Percentiles rank a stretch among this genome's conserved stretches.
Evolutionary conservation across 2,113 vertebrate species (phyloP).

Genomic region (zebrafish (Danio rerio)): DNA sequence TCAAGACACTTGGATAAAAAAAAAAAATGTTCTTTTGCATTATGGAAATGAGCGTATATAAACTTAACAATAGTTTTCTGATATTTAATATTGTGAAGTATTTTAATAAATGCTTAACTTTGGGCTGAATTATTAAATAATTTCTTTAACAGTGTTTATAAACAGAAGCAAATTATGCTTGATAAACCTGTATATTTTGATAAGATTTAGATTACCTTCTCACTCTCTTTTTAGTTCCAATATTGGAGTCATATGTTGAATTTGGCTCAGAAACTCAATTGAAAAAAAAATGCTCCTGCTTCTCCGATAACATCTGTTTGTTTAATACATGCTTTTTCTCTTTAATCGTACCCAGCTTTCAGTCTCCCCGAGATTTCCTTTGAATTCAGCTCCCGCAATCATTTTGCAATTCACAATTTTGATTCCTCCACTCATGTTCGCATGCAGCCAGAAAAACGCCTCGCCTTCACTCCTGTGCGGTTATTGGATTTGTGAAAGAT

Average conservation of each 20-base stretch:
- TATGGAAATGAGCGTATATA: neutral
- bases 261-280: slow-evolving; percentile 8
- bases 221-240: slow-evolving; percentile 18
- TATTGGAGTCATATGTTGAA: slow-evolving; percentile 33
- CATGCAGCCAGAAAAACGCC: slow-evolving; percentile 37
- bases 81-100: neutral
- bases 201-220: slow-evolving; percentile 43
- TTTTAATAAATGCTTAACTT: neutral
- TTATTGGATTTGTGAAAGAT: slow-evolving; percentile 57
- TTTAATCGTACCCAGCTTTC: slow-evolving; percentile 27
- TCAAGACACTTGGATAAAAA: neutral
- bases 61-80: neutral
- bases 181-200: slow-evolving; percentile 2
- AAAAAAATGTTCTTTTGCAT: neutral
- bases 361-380: slow-evolving; percentile 20
- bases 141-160: neutral
- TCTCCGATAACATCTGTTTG: slow-evolving; percentile 48
- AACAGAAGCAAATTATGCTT: slow-evolving; percentile 15
- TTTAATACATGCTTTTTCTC: slow-evolving; percentile 27
- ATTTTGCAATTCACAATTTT: slow-evolving; percentile 27
- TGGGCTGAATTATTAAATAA: neutral
- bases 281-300: slow-evolving; percentile 11
- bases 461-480: slow-evolving; percentile 21
- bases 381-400: slow-evolving; percentile 26
- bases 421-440: slow-evolving; percentile 27